These are phyloP conservation scores for Gonatopus flavifemur DNA, from an alignment of 1,140 invertebrate species.

Conservation along the genomic window DNA sequence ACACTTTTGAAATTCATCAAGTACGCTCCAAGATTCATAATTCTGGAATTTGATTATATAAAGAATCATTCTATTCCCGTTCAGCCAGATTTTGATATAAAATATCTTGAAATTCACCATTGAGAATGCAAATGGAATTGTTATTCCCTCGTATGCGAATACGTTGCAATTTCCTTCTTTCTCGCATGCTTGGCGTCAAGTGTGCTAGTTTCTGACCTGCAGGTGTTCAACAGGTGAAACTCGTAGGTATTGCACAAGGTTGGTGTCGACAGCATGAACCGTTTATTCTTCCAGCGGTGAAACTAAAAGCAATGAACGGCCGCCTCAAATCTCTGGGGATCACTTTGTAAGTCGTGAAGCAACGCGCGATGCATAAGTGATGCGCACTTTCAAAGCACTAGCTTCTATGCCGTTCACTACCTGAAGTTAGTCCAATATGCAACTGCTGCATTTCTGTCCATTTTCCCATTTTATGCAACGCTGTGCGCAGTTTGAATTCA, in stretches of 20 bases:
- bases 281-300: slow-evolving; percentile 35
- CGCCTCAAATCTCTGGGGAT: slow-evolving; percentile 46
- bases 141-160: too few relatives aligned
- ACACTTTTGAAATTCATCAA: too few relatives aligned
- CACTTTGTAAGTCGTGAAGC: slow-evolving; percentile 51
- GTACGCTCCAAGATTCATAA: too few relatives aligned
- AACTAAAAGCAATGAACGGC: slow-evolving; percentile 36
- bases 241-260: slow-evolving; percentile 22
- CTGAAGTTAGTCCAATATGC: slow-evolving; percentile 30
- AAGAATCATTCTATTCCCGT: too few relatives aligned
- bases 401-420: slow-evolving; percentile 30
- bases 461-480: slow-evolving; percentile 34
- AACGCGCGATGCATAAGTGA: slow-evolving; percentile 54
- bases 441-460: slow-evolving; percentile 40
- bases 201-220: too few relatives aligned
- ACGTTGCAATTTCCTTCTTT: too few relatives aligned
- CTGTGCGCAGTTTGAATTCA: slow-evolving; percentile 8
- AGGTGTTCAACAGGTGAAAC: slow-evolving; percentile 53
- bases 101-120: too few relatives aligned
- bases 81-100: too few relatives aligned
- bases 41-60: too few relatives aligned
- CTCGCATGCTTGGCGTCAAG: too few relatives aligned
- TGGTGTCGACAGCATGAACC: slow-evolving; percentile 26
- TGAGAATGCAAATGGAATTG: too few relatives aligned
- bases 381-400: slow-evolving; percentile 50